These are phyloP conservation scores for Sturnira hondurensis DNA, from an alignment of 2,113 vertebrate species.

Conservation along the genomic window DNA sequence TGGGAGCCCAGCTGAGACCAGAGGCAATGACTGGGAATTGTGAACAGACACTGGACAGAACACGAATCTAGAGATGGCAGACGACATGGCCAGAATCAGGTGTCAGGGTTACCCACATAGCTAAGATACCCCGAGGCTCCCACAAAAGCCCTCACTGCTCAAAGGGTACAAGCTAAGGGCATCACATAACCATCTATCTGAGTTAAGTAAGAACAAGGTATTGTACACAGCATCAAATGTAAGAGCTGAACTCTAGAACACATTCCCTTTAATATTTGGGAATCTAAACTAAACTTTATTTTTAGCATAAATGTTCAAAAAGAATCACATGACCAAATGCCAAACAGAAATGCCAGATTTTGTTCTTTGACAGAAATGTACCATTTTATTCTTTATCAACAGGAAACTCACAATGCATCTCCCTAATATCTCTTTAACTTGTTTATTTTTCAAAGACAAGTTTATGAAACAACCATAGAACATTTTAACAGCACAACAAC, in stretches of 20 bases:
- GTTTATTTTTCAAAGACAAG: constrained; percentile 39
- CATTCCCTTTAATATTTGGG: not conserved
- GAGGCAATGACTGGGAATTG: not conserved
- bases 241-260: not conserved
- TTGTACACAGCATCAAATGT: not conserved
- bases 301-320: constrained; percentile 3
- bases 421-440: not conserved
- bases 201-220: not conserved
- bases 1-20: not conserved
- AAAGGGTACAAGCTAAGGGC: not conserved
- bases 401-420: not conserved
- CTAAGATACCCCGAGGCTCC: not conserved
- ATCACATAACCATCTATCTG: not conserved
- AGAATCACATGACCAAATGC: constrained; percentile 1
- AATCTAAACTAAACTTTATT: constrained; percentile 7
- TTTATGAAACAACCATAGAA: constrained; percentile 5
- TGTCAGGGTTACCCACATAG: not conserved
- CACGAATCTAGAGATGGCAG: not conserved
- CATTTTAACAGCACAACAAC: constrained; percentile 10
- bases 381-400: constrained; percentile 35
- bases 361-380: constrained; percentile 13
- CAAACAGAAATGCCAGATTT: constrained; percentile 20
- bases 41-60: not conserved
- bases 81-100: not conserved
- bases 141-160: not conserved